Evolutionary conservation across 2,797 vertebrate genomes (phyloP).

Genomic region (Catamblyrhynchus diadema): DNA sequence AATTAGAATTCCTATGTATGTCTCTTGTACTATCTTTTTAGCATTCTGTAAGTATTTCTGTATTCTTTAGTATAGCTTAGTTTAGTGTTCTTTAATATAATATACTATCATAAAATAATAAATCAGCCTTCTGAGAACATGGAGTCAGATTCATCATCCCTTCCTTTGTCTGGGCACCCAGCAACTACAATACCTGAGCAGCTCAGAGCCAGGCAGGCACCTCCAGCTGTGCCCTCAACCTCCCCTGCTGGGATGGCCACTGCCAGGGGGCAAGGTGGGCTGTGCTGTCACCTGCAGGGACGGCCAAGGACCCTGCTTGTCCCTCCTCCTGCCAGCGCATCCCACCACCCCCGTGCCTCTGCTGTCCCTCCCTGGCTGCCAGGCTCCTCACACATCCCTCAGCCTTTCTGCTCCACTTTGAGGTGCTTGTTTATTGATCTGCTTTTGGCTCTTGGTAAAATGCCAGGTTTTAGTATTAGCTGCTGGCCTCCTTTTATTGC

Average conservation of each 20-base stretch:
- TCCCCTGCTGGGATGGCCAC: too few relatives aligned
- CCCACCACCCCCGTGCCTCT: not conserved
- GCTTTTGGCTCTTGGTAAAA: conserved; percentile 8
- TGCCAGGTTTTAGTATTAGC: not conserved
- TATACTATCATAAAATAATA: not conserved
- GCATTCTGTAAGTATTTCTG: too few relatives aligned
- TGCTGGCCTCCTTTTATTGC: conserved; percentile 40
- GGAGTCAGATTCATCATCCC: not conserved
- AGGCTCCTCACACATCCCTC: not conserved
- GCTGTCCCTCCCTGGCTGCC: not conserved
- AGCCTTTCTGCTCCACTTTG: not conserved
- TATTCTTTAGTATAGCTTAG: too few relatives aligned
- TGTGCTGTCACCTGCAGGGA: not conserved
- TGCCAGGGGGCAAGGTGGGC: not conserved
- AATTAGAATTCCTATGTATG: accelerated
- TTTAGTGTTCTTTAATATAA: too few relatives aligned
- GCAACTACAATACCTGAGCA: not conserved
- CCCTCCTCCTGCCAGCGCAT: accelerated
- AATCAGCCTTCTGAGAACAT: not conserved
- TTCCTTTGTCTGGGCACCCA: too few relatives aligned
- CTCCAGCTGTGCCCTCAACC: not conserved
- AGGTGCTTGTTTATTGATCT: conserved; percentile 52
- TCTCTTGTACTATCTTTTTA: too few relatives aligned
- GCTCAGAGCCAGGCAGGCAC: not conserved
- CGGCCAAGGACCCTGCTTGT: not conserved